A percentile compares a stretch with the other conserved stretches of the same genome.
phyloP scores from a whole-genome alignment of 2,888 invertebrate species.

The Meteorus colon region DNA sequence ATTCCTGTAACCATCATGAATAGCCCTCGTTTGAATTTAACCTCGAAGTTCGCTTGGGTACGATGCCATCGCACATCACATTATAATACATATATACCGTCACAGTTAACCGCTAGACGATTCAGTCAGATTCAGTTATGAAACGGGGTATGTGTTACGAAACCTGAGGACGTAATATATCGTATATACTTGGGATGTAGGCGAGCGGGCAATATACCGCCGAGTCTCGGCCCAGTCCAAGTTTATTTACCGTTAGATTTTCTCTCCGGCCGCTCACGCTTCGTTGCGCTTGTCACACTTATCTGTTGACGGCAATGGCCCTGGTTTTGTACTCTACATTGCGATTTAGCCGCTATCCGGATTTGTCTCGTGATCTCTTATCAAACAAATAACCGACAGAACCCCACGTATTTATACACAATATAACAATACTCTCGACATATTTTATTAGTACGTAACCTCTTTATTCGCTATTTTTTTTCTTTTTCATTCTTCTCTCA shows the following conservation, averaged over 20 bases:
- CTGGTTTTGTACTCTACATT: constrained; percentile 53
- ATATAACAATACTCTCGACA: too few relatives aligned
- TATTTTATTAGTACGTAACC: constrained; percentile 2
- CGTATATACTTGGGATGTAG: constrained; percentile 26
- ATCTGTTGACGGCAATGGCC: constrained; percentile 52
- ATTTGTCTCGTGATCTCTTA: constrained; percentile 30
- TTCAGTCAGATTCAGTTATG: constrained; percentile 67
- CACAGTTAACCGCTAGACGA: constrained; percentile 61
- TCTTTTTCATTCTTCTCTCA: constrained; percentile 10
- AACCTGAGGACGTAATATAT: constrained; percentile 65
- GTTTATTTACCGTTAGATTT: constrained; percentile 67
- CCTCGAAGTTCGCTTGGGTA: constrained; percentile 11
- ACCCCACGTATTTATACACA: neutral
- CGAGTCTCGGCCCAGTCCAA: constrained; percentile 31
- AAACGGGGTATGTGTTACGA: constrained; percentile 66
- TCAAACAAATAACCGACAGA: constrained; percentile 24
- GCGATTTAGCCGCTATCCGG: constrained; percentile 40
- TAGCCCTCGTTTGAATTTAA: neutral
- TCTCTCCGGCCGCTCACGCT: constrained; percentile 59
- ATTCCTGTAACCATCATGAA: neutral
- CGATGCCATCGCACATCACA: constrained; percentile 8
- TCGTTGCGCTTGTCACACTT: constrained; percentile 54
- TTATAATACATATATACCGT: constrained; percentile 42
- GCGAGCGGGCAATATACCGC: constrained; percentile 7
- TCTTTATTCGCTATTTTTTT: constrained; percentile 1